phyloP scores from a whole-genome alignment of 2,113 vertebrate species.

The Antechinus flavipes region DNA sequence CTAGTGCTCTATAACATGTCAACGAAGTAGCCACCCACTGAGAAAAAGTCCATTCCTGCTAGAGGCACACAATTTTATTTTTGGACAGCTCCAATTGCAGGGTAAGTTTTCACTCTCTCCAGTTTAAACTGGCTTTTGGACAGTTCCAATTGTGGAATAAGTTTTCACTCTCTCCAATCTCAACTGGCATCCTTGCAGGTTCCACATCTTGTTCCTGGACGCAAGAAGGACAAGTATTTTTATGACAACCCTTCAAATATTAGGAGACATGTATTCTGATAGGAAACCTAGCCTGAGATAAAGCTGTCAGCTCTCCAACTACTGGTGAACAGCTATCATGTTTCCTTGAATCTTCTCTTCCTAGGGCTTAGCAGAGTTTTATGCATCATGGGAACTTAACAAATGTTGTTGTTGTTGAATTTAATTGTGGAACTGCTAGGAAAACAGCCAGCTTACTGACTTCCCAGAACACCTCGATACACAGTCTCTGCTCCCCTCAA shows the following conservation, averaged over 20 bases:
- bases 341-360: background rate
- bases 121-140: background rate
- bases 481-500: background rate
- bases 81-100: background rate
- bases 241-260: background rate
- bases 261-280: background rate
- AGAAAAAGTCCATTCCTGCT: background rate
- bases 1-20: background rate
- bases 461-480: background rate
- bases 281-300: background rate
- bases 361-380: background rate
- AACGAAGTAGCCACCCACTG: background rate
- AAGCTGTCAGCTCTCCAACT: background rate
- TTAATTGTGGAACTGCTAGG: background rate
- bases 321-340: background rate
- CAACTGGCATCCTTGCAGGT: background rate
- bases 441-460: background rate
- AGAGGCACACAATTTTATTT: background rate
- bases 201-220: background rate
- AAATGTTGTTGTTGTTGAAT: background rate
- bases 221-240: background rate
- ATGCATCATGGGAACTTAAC: background rate
- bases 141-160: too few relatives aligned
- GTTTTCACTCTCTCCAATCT: too few relatives aligned
- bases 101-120: background rate